phyloP scores from a whole-genome alignment of 2,888 invertebrate species.

The Reticulitermes lucifugus region DNA sequence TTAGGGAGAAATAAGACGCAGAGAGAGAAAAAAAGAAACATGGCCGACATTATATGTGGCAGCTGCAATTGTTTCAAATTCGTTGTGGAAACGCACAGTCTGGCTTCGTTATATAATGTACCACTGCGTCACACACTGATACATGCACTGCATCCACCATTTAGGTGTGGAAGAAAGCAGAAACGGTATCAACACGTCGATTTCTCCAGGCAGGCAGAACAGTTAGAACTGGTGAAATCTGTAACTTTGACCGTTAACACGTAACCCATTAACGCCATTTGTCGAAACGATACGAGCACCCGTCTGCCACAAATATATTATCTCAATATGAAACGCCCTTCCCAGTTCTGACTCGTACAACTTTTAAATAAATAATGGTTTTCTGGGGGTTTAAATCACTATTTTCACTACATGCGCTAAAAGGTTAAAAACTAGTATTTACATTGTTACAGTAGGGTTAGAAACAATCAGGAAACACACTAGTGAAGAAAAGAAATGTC shows the following conservation, averaged over 20 bases:
- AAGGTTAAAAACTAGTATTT: neutral
- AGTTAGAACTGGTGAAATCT: no score
- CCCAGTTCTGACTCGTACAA: neutral
- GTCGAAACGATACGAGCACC: neutral
- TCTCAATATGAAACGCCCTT: neutral
- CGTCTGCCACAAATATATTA: neutral
- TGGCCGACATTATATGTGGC: slow-evolving; percentile 19
- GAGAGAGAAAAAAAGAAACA: neutral
- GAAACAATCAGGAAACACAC: neutral
- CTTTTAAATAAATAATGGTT: neutral
- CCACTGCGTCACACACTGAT: neutral
- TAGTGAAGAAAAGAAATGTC: neutral
- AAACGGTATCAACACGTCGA: no score
- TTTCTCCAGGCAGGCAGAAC: no score
- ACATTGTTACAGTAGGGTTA: neutral
- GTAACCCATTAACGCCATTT: neutral
- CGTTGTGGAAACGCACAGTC: neutral
- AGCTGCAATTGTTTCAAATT: slow-evolving; percentile 5
- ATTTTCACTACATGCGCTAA: neutral
- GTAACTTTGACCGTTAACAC: neutral
- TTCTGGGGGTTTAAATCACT: neutral
- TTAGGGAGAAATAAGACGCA: neutral
- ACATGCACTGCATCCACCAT: neutral
- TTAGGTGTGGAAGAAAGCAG: no score
- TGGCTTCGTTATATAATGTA: neutral